Base-by-base conservation (phyloP, 2,113 vertebrate genomes). In the Limnothrissa miodon region DNA sequence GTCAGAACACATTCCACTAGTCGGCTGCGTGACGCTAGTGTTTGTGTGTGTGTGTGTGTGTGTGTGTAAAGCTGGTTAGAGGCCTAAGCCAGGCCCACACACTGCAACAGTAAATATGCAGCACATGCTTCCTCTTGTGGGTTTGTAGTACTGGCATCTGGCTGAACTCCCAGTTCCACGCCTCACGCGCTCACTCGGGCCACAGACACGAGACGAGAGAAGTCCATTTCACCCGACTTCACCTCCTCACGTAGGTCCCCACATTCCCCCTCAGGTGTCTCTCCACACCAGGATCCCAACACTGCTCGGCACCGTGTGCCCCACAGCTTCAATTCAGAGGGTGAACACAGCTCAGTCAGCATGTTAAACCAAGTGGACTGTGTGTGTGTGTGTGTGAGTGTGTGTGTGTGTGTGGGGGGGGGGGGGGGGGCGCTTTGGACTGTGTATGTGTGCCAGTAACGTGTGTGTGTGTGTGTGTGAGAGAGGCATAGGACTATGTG, bases 81-180 rank as follows among this genome's bases (percentile, higher is more conserved):
- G 59, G 66, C 11, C 66, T 36, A 33, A 36, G 66, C 66, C 66
- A 39, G 66, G 29, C 66, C 29, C 11, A 17, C 29, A 29, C 11
- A 33, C 25, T 33, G 66, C 25, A 33, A 39, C 66, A 74, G 66
- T 33, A 74, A 36, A 17, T 36, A 36, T 36, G 13, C 66, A 74
- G 66, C 66, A 74, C 66, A 74, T 33, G 66, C 66, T 33, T 21
- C 9, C 29, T 39, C 33, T 13, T 25, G n/a, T 11, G 66, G 25
- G 25, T 36, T 36, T 74, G 66, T 36, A 33, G 25, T 74, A 33
- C 66, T 36, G 25, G 66, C 29, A 74, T 15, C 66, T 74, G 66
- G 66, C 66, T 36, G 66, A 74, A 74, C 66, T 74, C 66, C 66
- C 33, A 74, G 66, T 74, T 74, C 66, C 66, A 74, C 66, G 29